Evolutionary conservation across 2,113 vertebrate species (phyloP).

Genomic region (Mohoua ochrocephala): DNA sequence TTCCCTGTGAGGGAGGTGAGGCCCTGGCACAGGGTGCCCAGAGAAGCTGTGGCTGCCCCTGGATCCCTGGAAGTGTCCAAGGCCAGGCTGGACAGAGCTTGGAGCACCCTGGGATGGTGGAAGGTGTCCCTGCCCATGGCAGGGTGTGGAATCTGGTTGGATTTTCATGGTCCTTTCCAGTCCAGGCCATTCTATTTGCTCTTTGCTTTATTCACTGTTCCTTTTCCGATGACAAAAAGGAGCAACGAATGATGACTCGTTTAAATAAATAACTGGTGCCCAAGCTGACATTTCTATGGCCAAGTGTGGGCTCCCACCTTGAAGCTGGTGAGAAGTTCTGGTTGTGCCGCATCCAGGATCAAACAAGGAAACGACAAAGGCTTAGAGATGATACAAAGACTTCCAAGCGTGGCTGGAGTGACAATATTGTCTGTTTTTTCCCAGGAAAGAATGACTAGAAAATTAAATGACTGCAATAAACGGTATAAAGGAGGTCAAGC

Average conservation of each 20-base stretch:
- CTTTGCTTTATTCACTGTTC: neutral
- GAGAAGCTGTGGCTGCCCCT: neutral
- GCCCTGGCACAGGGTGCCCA: neutral
- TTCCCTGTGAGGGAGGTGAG: accelerated
- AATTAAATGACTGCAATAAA: slow-evolving; percentile 9
- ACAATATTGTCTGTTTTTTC: neutral
- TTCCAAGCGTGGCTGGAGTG: neutral
- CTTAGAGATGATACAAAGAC: neutral
- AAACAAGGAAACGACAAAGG: neutral
- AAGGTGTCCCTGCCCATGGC: neutral
- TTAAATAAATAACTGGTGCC: neutral
- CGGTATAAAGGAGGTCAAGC: slow-evolving; percentile 4
- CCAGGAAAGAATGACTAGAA: neutral
- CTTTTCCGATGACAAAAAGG: neutral
- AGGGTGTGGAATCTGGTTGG: neutral
- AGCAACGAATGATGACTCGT: neutral
- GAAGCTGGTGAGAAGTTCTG: neutral
- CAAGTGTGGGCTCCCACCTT: neutral
- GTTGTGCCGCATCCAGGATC: neutral
- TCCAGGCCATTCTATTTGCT: neutral
- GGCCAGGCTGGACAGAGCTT: accelerated
- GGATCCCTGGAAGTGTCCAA: neutral
- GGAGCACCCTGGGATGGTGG: accelerated
- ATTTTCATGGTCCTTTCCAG: neutral
- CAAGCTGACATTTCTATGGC: neutral